Conservation (phyloP, 2,888 invertebrate species). For the Drosophila limbata region DNA sequence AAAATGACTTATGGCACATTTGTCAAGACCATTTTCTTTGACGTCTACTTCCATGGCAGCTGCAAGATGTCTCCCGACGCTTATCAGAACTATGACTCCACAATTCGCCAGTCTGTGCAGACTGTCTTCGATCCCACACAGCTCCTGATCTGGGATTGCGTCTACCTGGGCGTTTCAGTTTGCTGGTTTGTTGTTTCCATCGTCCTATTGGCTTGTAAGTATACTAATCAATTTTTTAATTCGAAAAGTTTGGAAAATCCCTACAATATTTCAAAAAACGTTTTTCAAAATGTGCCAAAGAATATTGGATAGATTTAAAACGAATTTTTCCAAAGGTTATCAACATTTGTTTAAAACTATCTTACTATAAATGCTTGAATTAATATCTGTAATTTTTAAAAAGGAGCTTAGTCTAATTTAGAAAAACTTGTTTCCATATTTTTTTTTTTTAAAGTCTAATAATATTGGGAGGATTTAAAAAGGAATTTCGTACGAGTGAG, state of each 20-base stretch:
- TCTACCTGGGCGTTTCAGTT: slow-evolving; percentile 82
- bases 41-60: slow-evolving; percentile 83
- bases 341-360: no score
- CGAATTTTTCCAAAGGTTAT: no score
- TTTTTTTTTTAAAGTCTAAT: no score
- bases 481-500: no score
- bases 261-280: background rate
- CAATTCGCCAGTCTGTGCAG: slow-evolving; percentile 46
- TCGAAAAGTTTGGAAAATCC: no score
- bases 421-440: no score
- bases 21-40: slow-evolving; percentile 77
- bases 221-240: background rate
- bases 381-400: no score
- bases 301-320: no score
- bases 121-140: slow-evolving; percentile 77
- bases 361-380: no score
- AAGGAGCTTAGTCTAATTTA: no score
- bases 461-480: no score
- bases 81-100: slow-evolving; percentile 63
- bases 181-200: slow-evolving; percentile 82
- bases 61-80: slow-evolving; percentile 62
- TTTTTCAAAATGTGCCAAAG: background rate
- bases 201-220: slow-evolving; percentile 81
- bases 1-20: slow-evolving; percentile 66
- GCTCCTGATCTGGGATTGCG: slow-evolving; percentile 82